Evolutionary conservation across 1,140 invertebrate species (phyloP).

Genomic region (Drosophila biarmipes): DNA sequence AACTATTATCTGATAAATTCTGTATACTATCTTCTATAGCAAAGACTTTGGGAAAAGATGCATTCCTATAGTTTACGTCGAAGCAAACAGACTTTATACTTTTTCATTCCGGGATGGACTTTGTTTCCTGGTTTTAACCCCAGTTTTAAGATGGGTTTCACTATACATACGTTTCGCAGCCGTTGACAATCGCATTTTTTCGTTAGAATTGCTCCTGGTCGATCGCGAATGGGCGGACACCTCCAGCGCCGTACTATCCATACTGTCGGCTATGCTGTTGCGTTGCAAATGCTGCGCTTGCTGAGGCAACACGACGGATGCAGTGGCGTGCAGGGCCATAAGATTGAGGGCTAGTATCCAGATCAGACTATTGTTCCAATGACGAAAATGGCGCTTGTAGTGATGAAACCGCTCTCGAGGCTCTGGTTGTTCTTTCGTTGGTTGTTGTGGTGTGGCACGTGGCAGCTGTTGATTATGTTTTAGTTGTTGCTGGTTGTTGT

Average conservation of each 20-base stretch:
- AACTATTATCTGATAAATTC: too few relatives aligned
- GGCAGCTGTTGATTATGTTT: slow-evolving; percentile 24
- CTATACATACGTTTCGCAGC: slow-evolving; percentile 20
- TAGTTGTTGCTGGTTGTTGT: slow-evolving; percentile 36
- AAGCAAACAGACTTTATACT: too few relatives aligned
- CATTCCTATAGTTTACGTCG: too few relatives aligned
- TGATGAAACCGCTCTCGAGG: slow-evolving; percentile 8
- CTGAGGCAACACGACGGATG: slow-evolving; percentile 5
- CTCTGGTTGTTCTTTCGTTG: slow-evolving; percentile 1
- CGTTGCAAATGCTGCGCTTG: slow-evolving; percentile 2
- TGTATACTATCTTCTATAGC: too few relatives aligned
- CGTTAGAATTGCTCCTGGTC: not conserved
- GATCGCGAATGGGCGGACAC: slow-evolving; percentile 9
- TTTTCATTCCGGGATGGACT: too few relatives aligned
- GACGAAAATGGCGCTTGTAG: not conserved
- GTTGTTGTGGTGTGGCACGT: slow-evolving; percentile 8
- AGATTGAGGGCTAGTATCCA: slow-evolving; percentile 24
- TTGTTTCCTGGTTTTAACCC: too few relatives aligned
- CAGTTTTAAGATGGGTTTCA: not conserved
- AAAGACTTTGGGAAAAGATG: too few relatives aligned
- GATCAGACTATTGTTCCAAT: slow-evolving; percentile 22
- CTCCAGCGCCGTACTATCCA: slow-evolving; percentile 10
- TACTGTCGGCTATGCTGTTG: slow-evolving; percentile 11
- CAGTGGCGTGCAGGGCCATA: slow-evolving; percentile 17
- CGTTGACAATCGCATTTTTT: slow-evolving; percentile 38